phyloP scores from a whole-genome alignment of 2,888 invertebrate genomes.

The Agonopterix arenella region DNA sequence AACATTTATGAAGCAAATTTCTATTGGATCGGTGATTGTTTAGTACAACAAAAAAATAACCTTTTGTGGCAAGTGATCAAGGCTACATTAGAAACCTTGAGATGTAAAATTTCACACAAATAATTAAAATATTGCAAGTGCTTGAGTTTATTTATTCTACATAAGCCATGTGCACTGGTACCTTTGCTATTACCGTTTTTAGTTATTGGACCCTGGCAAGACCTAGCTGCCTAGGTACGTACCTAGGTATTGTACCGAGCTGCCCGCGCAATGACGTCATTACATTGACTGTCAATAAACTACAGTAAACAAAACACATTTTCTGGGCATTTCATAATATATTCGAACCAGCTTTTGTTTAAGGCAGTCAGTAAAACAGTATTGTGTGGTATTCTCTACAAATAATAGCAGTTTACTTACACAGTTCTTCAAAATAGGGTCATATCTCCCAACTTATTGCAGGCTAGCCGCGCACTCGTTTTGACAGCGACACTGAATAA shows the following conservation, averaged over 20 bases:
- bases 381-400: background rate
- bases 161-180: too few relatives aligned
- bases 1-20: background rate
- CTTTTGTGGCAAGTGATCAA: slow-evolving; percentile 38
- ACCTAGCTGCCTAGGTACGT: too few relatives aligned
- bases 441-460: slow-evolving; percentile 37
- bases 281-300: slow-evolving; percentile 69
- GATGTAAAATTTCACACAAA: slow-evolving; percentile 6
- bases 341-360: too few relatives aligned
- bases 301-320: slow-evolving; percentile 58
- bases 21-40: slow-evolving; percentile 15
- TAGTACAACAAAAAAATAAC: slow-evolving; percentile 43
- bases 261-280: slow-evolving; percentile 58
- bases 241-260: too few relatives aligned
- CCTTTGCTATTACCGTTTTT: too few relatives aligned
- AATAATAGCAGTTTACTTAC: slow-evolving; percentile 33
- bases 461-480: slow-evolving; percentile 54
- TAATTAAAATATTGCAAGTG: too few relatives aligned
- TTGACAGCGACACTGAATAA: slow-evolving; percentile 74
- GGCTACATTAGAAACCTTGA: slow-evolving; percentile 39
- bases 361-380: too few relatives aligned
- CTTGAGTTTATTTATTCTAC: too few relatives aligned
- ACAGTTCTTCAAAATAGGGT: slow-evolving; percentile 23
- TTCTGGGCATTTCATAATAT: slow-evolving; percentile 6
- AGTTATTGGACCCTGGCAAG: too few relatives aligned